Percentiles rank a stretch among this genome's conserved stretches.
Conservation (phyloP, 2,797 vertebrate genomes). For the Phylloscopus collybita region DNA sequence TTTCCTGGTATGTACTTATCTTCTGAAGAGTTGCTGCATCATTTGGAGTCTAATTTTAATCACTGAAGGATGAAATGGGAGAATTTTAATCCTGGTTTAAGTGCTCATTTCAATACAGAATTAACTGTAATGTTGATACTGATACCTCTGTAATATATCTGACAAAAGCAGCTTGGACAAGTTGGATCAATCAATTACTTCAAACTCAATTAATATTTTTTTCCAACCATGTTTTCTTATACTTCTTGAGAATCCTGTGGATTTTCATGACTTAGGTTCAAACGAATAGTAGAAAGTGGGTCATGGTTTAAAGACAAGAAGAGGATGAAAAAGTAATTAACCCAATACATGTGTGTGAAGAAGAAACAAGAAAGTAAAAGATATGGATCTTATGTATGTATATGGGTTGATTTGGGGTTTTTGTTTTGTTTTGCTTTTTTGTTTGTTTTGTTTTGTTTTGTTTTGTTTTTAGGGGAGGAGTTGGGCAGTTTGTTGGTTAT, state of each 20-base stretch:
- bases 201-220: not conserved
- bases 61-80: slow-evolving; percentile 20
- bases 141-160: not conserved
- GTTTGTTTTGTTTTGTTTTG: too few species aligned
- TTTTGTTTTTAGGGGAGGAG: accelerated
- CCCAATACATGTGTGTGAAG: not conserved
- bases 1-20: not conserved
- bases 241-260: not conserved
- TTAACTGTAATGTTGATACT: not conserved
- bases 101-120: not conserved
- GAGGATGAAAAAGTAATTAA: not conserved
- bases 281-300: not conserved
- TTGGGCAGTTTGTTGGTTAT: too few species aligned
- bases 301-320: not conserved
- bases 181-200: not conserved
- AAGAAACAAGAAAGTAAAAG: not conserved
- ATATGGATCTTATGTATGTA: not conserved
- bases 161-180: not conserved
- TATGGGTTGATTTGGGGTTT: too few species aligned
- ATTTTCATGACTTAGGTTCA: not conserved
- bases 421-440: not conserved
- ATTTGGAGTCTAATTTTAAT: slow-evolving; percentile 43
- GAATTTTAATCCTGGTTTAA: slow-evolving; percentile 43
- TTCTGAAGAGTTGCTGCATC: slow-evolving; percentile 32
- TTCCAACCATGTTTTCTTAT: not conserved